phyloP scores from a whole-genome alignment of 1,140 invertebrate species.

The Lanistes nyassanus region DNA sequence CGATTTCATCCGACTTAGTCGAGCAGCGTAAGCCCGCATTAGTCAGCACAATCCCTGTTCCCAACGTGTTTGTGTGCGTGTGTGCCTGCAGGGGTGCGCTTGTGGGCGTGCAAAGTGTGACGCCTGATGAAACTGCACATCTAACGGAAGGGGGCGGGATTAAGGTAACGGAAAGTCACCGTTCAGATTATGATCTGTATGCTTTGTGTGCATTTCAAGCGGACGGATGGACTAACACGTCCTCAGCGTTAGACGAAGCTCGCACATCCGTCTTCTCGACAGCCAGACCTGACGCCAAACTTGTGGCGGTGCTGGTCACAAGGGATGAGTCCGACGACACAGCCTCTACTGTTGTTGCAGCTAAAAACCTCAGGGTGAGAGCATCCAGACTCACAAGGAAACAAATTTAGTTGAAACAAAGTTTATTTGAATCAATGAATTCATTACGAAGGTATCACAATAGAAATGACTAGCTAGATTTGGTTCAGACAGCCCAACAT shows the following conservation, averaged over 20 bases:
- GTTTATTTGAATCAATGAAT: no score
- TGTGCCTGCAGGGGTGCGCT: not conserved
- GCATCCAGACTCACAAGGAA: no score
- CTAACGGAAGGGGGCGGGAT: no score
- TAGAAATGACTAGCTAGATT: no score
- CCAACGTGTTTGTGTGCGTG: constrained; percentile 1
- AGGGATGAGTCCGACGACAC: not conserved
- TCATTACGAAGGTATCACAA: no score
- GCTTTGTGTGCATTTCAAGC: not conserved
- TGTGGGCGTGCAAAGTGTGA: not conserved
- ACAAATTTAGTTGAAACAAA: no score
- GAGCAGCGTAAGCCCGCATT: not conserved
- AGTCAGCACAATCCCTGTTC: not conserved
- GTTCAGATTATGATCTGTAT: no score
- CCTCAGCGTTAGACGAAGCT: not conserved
- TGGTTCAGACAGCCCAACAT: no score
- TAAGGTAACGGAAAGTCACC: not conserved
- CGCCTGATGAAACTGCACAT: no score
- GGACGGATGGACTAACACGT: not conserved
- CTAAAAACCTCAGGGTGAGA: no score
- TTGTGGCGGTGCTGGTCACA: constrained; percentile 8
- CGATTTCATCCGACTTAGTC: not conserved
- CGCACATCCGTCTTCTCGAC: not conserved
- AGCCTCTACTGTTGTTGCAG: not conserved
- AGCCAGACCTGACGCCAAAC: not conserved